phyloP scores from a whole-genome alignment of 2,888 invertebrate species.

The Ennomos quercinarius region DNA sequence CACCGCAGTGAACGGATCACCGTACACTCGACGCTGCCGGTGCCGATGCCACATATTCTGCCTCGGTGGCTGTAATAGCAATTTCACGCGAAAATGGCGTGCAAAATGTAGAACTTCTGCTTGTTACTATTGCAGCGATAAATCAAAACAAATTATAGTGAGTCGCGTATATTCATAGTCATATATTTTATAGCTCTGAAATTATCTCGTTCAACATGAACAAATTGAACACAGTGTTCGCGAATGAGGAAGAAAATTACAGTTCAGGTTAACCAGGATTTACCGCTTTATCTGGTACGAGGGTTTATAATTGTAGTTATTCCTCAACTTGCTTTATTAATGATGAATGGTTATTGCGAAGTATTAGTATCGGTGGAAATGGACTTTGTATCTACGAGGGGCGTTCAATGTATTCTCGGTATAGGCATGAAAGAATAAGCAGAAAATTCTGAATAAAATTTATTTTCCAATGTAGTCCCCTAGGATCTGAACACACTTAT shows the following conservation, averaged over 20 bases:
- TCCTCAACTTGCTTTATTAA: constrained; percentile 25
- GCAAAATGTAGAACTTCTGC: constrained; percentile 60
- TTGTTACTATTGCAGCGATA: constrained; percentile 60
- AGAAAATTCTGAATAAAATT: no score
- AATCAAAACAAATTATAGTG: constrained; percentile 70
- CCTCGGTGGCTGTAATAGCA: constrained; percentile 45
- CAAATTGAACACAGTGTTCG: constrained; percentile 49
- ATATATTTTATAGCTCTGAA: constrained; percentile 65
- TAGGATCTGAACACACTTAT: no score
- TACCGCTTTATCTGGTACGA: constrained; percentile 37
- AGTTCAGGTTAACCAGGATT: constrained; percentile 41
- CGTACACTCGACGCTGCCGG: constrained; percentile 25
- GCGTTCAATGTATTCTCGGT: no score
- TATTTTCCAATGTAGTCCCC: no score
- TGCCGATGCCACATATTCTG: constrained; percentile 49
- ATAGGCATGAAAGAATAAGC: no score
- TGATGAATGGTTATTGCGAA: constrained; percentile 22
- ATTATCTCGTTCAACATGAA: constrained; percentile 65
- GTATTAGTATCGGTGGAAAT: constrained; percentile 4
- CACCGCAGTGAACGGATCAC: constrained; percentile 28
- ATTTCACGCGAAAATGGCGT: constrained; percentile 65
- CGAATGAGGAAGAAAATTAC: constrained; percentile 48
- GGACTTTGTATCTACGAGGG: background rate
- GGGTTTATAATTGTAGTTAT: constrained; percentile 35
- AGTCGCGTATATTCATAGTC: constrained; percentile 52